These are phyloP conservation scores for Acanthurus tractus DNA, from an alignment of 2,797 vertebrate species.

Conservation along the genomic window DNA sequence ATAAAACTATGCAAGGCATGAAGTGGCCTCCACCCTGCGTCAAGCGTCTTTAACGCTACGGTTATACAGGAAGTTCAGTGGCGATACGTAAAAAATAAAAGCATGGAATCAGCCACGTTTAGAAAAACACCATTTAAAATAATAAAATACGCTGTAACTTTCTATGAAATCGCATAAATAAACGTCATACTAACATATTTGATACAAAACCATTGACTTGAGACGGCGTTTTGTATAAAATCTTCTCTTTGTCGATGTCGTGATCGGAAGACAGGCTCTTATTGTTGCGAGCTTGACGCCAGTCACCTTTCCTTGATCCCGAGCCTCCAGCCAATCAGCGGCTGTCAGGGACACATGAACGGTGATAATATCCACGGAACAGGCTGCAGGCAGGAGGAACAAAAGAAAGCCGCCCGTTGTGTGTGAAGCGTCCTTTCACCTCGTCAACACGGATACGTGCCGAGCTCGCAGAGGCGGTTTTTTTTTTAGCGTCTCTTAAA, in stretches of 20 bases:
- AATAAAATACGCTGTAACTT: background rate
- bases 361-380: constrained; percentile 61
- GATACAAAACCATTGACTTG: fast-evolving
- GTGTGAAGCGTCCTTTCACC: background rate
- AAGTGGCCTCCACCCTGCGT: constrained; percentile 62
- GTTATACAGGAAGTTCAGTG: constrained; percentile 19
- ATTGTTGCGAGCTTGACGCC: constrained; percentile 16
- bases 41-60: background rate
- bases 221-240: fast-evolving
- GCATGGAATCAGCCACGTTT: fast-evolving
- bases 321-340: constrained; percentile 80
- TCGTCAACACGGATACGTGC: background rate
- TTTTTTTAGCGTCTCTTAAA: background rate
- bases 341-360: constrained; percentile 71
- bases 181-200: fast-evolving
- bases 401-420: constrained; percentile 67
- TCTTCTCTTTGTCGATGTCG: background rate
- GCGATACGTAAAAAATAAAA: constrained; percentile 63
- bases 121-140: background rate
- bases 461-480: background rate
- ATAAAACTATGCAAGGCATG: constrained; percentile 65
- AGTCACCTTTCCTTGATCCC: constrained; percentile 80
- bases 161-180: fast-evolving
- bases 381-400: constrained; percentile 70
- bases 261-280: background rate